Evolutionary conservation across 2,888 invertebrate genomes (phyloP), one percentile per base, ranked within the genome.

Genomic region (Coleophora flavipennella): DNA sequence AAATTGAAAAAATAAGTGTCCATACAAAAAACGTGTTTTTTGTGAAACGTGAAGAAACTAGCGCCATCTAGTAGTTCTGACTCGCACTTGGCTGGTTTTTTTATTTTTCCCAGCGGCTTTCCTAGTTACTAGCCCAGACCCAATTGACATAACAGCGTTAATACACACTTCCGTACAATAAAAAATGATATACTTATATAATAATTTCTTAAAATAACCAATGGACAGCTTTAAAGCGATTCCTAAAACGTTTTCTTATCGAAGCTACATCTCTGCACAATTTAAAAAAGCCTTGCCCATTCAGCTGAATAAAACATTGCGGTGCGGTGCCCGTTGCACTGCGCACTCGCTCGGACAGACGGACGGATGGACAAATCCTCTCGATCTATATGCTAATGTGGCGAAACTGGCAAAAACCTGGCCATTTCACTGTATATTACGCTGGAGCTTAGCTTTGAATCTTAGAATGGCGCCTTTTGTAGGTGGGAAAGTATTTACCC

Each of bases 311-410:
- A 34, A 34, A 34, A 34, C 25, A 34, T 34, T n/a, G 34, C 11
- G 13, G 25, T 8, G 25, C 14, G 33, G 13, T 12, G 29, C 10
- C 2, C 29, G 8, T 3, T 3, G 29, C 10, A 9, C 10, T 3
- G 3, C 9, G 9, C 11, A 32, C 34, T 37, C 33, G 36, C 33
- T 12, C 35, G 41, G 41, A 41, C 38, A 41, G 38, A 27, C 43
- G 32, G 38, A 27, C 43, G 32, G 41, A 36, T 37, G 36, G 35
- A 33, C 36, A 42, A 41, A 40, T 40, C 48, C 51, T 45, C 44
- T 53, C 54, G 46, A 46, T 52, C 46, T 52, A 32, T 46, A 51
- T 48, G 54, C 51, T 52, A 52, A 51, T 46, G 44, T 41, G 8
- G 13, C 6, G 20, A 20, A 20, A 20, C 20, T 20, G 20, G 20